Evolutionary conservation across 2,113 vertebrate genomes (phyloP).

Genomic region (Pseudorasbora parva): DNA sequence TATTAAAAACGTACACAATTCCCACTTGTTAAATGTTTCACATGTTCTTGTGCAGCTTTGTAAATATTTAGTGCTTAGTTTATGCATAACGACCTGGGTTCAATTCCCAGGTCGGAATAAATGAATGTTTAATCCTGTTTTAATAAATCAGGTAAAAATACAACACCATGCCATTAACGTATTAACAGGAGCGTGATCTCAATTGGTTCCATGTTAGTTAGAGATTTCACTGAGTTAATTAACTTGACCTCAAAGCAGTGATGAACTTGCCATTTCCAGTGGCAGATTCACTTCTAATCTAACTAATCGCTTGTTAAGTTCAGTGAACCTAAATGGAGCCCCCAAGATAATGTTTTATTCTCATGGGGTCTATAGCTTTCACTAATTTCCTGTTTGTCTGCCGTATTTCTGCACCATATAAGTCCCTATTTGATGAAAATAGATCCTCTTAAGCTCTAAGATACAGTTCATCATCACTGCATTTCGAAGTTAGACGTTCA

Average conservation of each 20-base stretch:
- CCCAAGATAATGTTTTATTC: not conserved
- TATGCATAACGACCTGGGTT: not conserved
- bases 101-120: not conserved
- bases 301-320: not conserved
- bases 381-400: not conserved
- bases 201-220: not conserved
- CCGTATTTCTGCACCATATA: not conserved
- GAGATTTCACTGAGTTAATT: conserved; percentile 3
- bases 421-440: not conserved
- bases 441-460: conserved; percentile 4
- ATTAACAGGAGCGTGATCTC: conserved; percentile 6
- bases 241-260: not conserved
- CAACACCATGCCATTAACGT: not conserved
- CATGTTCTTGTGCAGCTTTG: conserved; percentile 8
- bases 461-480: conserved; percentile 20
- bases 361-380: not conserved
- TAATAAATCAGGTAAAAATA: not conserved
- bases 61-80: not conserved
- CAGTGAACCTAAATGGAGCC: not conserved
- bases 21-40: not conserved
- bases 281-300: not conserved
- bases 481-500: not conserved
- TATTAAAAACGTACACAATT: not conserved
- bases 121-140: not conserved
- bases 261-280: not conserved